Base-by-base conservation (phyloP, 2,113 vertebrate genomes). In the Xiphophorus maculatus region DNA sequence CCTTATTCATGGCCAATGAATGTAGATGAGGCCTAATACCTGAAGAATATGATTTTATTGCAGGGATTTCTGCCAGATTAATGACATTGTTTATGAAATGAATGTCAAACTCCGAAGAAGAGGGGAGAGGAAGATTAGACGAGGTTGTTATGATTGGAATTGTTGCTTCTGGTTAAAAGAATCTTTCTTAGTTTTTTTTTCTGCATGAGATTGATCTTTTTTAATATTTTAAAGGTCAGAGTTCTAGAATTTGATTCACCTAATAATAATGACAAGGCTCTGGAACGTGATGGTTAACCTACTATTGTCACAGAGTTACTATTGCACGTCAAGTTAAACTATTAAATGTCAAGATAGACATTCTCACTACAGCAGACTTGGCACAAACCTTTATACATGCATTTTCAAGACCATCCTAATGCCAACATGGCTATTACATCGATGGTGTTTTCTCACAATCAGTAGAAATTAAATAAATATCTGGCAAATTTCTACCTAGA, bases 61-160 rank as follows among this genome's bases (percentile, higher is more conserved):
- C 32, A 27, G 62, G 28, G 65, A n/a, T 71, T 69, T 82, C 72
- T 74, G 42, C 51, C 54, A 61, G 63, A 77, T 74, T 63, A 68
- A 77, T 61, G 42, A 54, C 64, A 80, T 73, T 28, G 71, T 66
- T 71, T 44, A 65, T 35, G 19, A 89, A 86, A 86, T 80, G 33
- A 74, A 66, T 69, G 64, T 87, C 70, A 82, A 60, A 58, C 79
- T 83, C 69, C 22, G 19, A 15, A 42, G 1, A 63, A 75, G 75
- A 33, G 30, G 63, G 67, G 58, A 63, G 13, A 17, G 15, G 29
- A 32, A 71, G 78, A 70, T 77, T 85, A 79, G 81, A 83, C 74
- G 69, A 85, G 72, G 63, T 78, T 76, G 51, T 81, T 51, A 79
- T 83, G 76, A 89, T 71, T 69, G 67, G 84, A 82, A 81, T 90